Base-by-base conservation (phyloP, 2,113 vertebrate genomes). In the Rhombomys opimus region DNA sequence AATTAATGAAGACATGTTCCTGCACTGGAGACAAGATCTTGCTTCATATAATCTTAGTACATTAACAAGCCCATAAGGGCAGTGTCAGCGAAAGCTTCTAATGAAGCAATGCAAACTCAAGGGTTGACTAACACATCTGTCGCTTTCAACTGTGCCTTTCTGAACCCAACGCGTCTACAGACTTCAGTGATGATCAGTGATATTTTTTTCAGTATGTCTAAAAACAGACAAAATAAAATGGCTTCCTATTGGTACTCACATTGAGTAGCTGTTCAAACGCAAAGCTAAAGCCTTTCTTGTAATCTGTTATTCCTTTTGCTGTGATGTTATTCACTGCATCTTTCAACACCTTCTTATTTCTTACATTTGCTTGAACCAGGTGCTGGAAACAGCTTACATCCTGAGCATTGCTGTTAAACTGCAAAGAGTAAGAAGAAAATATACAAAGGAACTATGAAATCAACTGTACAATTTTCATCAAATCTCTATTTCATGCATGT, bases 261-360 rank as follows among this genome's bases (percentile, higher is more conserved):
- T 99, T 99, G 93, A 99, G 98, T 59, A 99, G 99, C 97, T 99
- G 99, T 87, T 99, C 99, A 98, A 99, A 99, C 75, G 99, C 99
- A 97, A 99, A 99, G 97, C 99, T 99, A 89, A 99, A 99, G 81
- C 99, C 99, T 96, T 99, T 99, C 73, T 99, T 99, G 98, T 99
- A 99, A 98, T 99, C 99, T 0, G 99, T 99, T 59, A 99, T 99
- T 95, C 99, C 99, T 98, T 99, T 99, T 1, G 99, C 99, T 22
- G 99, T 99, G 96, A 99, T 99, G 98, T 99, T 99, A 98, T 99
- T 99, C 57, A 99, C 99, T 0, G 99, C 99, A 57, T 99, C 99
- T 98, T 99, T 99, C 97, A 99, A 98, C 92, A 99, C 98, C 98
- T 99, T 99, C 98, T 99, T 99, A 98, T 99, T 99, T 97, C 99